Base-by-base conservation (phyloP, 2,888 invertebrate genomes). In the Prenolepis imparis region DNA sequence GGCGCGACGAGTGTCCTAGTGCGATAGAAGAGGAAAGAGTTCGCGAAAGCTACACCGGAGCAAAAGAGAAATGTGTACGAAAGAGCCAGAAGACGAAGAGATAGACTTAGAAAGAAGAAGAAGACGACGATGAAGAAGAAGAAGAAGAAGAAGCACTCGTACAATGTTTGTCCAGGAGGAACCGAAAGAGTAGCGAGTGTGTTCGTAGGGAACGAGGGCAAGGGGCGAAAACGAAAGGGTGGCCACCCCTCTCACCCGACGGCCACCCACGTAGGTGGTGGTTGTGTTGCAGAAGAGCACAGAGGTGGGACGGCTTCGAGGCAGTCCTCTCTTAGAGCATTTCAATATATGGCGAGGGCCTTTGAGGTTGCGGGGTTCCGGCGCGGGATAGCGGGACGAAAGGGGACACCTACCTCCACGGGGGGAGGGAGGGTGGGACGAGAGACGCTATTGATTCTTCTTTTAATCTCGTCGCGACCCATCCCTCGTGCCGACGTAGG, bases 381-480 rank as follows among this genome's bases (percentile, higher is more conserved):
- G 15, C n/a, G 52, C 88, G 88, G 88, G 77, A 77, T 85, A 85
- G 87, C 86, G 90, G 86, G 86, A 89, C 87, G 87, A 89, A 88
- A 86, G 91, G 70, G 88, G 85, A 85, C 84, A 84, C 82, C 88
- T 89, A 84, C 85, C 84, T 80, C 85, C 86, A 83, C 84, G 86
- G 87, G 88, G 88, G 84, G 87, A 86, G 87, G 87, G 90, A 78
- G 86, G 74, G 86, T 86, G 91, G 91, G 90, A 89, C 88, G 91
- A 91, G 92, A 88, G 92, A 91, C 89, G 91, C 94, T 94, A 94
- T 94, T 94, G 94, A 94, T 94, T 94, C 94, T 94, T 94, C 94
- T 94, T 94, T 94, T 94, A 94, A 94, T 94, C 94, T 94, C 93
- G 94, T 94, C 94, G 93, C 92, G 91, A 92, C 93, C 93, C 93